Evolutionary conservation across 2,113 vertebrate genomes (phyloP).

Genomic region (Takifugu bimaculatus): DNA sequence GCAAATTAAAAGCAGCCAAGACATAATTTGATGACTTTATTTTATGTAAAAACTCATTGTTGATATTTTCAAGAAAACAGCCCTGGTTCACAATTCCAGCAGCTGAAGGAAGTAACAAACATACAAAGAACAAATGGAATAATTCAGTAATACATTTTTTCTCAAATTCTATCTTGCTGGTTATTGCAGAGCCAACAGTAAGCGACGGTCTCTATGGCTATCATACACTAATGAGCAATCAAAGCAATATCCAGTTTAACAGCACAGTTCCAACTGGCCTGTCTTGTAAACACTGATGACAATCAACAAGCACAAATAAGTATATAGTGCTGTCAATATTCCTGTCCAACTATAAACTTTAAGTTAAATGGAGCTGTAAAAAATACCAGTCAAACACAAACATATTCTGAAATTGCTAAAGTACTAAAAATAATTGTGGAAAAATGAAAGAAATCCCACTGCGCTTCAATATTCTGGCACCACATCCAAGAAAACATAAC

Average conservation of each 20-base stretch:
- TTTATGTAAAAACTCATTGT: constrained; percentile 81
- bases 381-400: constrained; percentile 16
- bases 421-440: no score
- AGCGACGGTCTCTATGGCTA: constrained; percentile 59
- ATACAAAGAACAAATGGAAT: constrained; percentile 52
- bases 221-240: constrained; percentile 69
- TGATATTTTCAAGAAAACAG: constrained; percentile 64
- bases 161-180: constrained; percentile 57
- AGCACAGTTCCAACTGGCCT: constrained; percentile 58
- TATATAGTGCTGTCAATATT: constrained; percentile 71
- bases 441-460: background rate
- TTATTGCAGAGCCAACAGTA: constrained; percentile 69
- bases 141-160: constrained; percentile 65
- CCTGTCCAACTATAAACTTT: constrained; percentile 39
- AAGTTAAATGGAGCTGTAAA: constrained; percentile 56
- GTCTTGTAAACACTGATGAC: constrained; percentile 67
- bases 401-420: background rate
- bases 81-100: constrained; percentile 61
- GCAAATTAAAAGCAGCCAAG: background rate
- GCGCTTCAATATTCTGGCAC: constrained; percentile 18
- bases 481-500: constrained; percentile 19
- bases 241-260: constrained; percentile 45
- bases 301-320: constrained; percentile 46
- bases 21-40: constrained; percentile 82
- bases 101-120: constrained; percentile 61